A percentile compares a stretch with the other conserved stretches of the same genome.
phyloP scores from a whole-genome alignment of 2,113 vertebrate genomes.

The Labeo rohita region DNA sequence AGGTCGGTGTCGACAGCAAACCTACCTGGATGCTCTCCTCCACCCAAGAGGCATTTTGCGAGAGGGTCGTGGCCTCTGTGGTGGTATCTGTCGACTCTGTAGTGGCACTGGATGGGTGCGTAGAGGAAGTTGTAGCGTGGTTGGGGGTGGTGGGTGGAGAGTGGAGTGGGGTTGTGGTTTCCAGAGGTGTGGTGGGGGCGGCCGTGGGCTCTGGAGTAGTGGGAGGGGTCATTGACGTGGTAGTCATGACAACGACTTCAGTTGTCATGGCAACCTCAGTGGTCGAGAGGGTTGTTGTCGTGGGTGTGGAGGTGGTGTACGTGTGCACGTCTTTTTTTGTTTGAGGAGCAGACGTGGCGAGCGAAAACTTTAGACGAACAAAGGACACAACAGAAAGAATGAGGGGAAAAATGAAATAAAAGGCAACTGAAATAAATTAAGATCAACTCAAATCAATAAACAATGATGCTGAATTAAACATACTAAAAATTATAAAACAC shows the following conservation, averaged over 20 bases:
- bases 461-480: neutral
- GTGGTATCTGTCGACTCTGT: neutral
- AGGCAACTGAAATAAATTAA: slow-evolving; percentile 42
- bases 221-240: slow-evolving; percentile 30
- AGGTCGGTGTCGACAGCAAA: slow-evolving; percentile 25
- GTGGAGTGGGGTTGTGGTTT: slow-evolving; percentile 35
- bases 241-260: slow-evolving; percentile 47
- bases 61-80: neutral
- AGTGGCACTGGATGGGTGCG: slow-evolving; percentile 9
- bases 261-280: slow-evolving; percentile 59
- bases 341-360: slow-evolving; percentile 65
- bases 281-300: slow-evolving; percentile 52
- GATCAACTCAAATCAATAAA: slow-evolving; percentile 2
- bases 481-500: slow-evolving; percentile 18
- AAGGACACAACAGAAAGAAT: slow-evolving; percentile 39
- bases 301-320: slow-evolving; percentile 48
- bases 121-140: slow-evolving; percentile 60
- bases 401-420: slow-evolving; percentile 44
- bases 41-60: slow-evolving; percentile 1
- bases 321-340: slow-evolving; percentile 59
- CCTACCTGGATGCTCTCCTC: slow-evolving; percentile 34
- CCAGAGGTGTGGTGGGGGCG: slow-evolving; percentile 44
- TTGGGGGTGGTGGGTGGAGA: slow-evolving; percentile 50
- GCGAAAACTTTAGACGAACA: slow-evolving; percentile 66
- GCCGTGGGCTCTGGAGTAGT: slow-evolving; percentile 53